phyloP scores from a whole-genome alignment of 2,888 invertebrate genomes.

The Ormyrus pomaceus region DNA sequence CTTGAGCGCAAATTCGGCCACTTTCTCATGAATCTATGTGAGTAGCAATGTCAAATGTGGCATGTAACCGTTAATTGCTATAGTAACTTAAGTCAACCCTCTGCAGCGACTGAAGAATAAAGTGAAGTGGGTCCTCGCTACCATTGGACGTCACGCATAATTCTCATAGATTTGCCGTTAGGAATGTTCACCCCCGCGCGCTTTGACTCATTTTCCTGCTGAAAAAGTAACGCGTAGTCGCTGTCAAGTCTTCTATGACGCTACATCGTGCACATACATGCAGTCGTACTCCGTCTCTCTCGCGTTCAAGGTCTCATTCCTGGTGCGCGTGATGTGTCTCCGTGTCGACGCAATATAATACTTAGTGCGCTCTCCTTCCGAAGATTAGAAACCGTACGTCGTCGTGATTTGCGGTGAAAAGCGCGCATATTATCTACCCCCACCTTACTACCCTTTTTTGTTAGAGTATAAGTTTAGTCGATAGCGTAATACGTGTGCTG shows the following conservation, averaged over 20 bases:
- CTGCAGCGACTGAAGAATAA: too few species aligned
- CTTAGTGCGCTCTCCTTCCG: neutral
- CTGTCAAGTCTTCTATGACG: neutral
- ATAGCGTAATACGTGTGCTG: neutral
- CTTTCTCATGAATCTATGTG: conserved; percentile 8
- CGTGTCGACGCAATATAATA: conserved; percentile 19
- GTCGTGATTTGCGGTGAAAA: neutral
- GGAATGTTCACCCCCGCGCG: neutral
- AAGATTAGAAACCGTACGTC: conserved; percentile 5
- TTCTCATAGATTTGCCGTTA: neutral
- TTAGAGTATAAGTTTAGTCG: too few species aligned
- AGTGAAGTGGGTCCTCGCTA: too few species aligned
- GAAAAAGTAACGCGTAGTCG: neutral
- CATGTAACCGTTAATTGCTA: too few species aligned
- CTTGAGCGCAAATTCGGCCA: conserved; percentile 19
- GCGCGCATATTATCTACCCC: neutral
- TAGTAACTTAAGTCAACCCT: too few species aligned
- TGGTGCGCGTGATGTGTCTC: conserved; percentile 25
- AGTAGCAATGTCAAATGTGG: conserved; percentile 3
- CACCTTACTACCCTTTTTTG: neutral
- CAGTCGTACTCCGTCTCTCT: neutral
- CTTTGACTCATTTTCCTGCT: conserved; percentile 19
- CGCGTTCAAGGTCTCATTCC: conserved; percentile 27
- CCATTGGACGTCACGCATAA: neutral
- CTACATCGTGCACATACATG: neutral